phyloP scores from a whole-genome alignment of 2,113 vertebrate species.

The Pseudorectes ferrugineus region DNA sequence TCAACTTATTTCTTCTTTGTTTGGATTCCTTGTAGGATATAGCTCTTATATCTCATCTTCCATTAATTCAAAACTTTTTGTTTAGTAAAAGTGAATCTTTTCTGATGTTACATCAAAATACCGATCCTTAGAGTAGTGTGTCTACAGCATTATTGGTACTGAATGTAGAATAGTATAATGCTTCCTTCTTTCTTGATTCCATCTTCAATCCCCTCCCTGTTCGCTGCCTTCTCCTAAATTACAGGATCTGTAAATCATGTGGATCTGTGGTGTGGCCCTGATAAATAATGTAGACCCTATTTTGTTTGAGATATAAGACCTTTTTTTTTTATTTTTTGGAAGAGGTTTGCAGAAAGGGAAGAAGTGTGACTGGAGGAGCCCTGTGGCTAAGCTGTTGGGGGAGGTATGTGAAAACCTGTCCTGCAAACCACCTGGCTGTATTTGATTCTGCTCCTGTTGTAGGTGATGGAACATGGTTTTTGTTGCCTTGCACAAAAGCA shows the following conservation, averaged over 20 bases:
- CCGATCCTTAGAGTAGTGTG: background rate
- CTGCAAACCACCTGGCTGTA: background rate
- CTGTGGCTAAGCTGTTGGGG: background rate
- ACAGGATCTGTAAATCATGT: background rate
- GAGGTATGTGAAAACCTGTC: background rate
- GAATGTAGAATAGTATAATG: background rate
- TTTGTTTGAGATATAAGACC: background rate
- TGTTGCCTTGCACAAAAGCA: background rate
- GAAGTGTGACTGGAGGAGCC: background rate
- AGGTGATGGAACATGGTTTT: background rate
- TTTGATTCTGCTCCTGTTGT: background rate
- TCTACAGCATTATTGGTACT: background rate
- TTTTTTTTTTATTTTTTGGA: background rate
- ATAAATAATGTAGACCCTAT: background rate
- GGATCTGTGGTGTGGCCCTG: background rate
- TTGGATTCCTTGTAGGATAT: background rate
- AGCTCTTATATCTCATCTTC: background rate
- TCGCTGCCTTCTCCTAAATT: background rate
- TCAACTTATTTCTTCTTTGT: background rate
- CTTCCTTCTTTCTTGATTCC: background rate
- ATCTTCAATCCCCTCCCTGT: background rate
- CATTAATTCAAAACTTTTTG: background rate
- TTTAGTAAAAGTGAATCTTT: background rate
- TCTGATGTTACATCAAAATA: background rate
- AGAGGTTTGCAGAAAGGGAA: background rate